Evolutionary conservation across 2,113 vertebrate genomes (phyloP).

Genomic region (Halcyon malimbica): DNA sequence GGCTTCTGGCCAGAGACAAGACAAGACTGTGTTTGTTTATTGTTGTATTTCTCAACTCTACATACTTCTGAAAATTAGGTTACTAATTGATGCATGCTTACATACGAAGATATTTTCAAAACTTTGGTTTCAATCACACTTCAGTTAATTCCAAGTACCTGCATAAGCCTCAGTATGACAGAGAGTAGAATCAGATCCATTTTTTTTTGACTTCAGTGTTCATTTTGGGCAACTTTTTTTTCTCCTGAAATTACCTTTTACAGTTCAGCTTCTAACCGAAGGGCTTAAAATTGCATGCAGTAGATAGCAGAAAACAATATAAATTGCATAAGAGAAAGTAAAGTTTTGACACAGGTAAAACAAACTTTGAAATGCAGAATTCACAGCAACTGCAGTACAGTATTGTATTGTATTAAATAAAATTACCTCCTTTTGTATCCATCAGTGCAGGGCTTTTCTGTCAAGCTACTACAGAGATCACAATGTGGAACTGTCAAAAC

Average conservation of each 20-base stretch:
- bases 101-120: neutral
- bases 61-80: neutral
- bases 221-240: neutral
- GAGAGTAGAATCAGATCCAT: neutral
- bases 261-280: neutral
- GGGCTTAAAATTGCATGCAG: neutral
- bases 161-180: too few relatives aligned
- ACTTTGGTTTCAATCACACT: neutral
- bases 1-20: neutral
- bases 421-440: conserved; percentile 23
- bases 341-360: neutral
- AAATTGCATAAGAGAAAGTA: neutral
- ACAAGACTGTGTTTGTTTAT: neutral
- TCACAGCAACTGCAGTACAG: neutral
- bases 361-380: neutral
- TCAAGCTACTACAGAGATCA: conserved; percentile 95
- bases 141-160: neutral
- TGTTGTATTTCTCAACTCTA: neutral
- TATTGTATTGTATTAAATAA: neutral
- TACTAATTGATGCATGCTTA: neutral
- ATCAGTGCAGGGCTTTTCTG: conserved; percentile 90
- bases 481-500: conserved; percentile 94
- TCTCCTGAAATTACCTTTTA: neutral
- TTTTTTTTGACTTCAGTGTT: neutral
- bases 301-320: neutral